These are phyloP conservation scores for Syritta pipiens DNA, from an alignment of 2,888 invertebrate species.

Conservation along the genomic window DNA sequence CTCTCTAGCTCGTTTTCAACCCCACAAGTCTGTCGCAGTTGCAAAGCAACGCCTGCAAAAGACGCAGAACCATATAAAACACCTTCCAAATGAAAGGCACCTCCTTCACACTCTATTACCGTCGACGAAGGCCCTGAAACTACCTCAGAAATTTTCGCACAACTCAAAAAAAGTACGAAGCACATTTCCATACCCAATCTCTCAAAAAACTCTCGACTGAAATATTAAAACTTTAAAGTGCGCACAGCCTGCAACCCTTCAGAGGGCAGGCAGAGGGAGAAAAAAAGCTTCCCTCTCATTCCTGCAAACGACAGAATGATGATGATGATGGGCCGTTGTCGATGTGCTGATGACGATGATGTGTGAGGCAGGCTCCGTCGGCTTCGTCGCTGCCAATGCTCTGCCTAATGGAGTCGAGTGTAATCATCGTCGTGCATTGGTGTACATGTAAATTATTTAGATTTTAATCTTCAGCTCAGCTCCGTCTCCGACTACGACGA, in stretches of 20 bases:
- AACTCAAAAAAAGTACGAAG: constrained; percentile 1
- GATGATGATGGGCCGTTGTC: constrained; percentile 8
- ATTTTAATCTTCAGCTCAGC: constrained; percentile 50
- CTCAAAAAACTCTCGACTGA: constrained; percentile 32
- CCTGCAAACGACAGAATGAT: constrained; percentile 20
- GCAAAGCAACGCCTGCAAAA: no score
- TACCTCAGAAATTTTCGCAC: constrained; percentile 6
- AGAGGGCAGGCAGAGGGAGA: constrained; percentile 2
- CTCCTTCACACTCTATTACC: constrained; percentile 6
- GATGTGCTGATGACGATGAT: constrained; percentile 5
- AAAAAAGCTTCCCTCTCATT: background rate
- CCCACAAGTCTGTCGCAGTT: no score
- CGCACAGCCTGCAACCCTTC: constrained; percentile 8
- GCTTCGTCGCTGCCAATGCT: background rate
- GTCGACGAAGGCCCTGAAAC: background rate
- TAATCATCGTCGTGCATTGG: constrained; percentile 33
- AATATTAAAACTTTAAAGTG: constrained; percentile 49
- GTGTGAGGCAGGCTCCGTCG: background rate
- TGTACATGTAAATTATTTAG: constrained; percentile 54
- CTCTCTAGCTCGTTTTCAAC: no score
- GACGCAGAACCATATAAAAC: no score
- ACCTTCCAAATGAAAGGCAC: no score
- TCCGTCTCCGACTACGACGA: background rate
- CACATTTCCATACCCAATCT: constrained; percentile 42
- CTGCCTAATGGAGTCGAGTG: constrained; percentile 45